Evolutionary conservation across 2,888 invertebrate species (phyloP).

Genomic region (Pyrrhopygopsis socrates): DNA sequence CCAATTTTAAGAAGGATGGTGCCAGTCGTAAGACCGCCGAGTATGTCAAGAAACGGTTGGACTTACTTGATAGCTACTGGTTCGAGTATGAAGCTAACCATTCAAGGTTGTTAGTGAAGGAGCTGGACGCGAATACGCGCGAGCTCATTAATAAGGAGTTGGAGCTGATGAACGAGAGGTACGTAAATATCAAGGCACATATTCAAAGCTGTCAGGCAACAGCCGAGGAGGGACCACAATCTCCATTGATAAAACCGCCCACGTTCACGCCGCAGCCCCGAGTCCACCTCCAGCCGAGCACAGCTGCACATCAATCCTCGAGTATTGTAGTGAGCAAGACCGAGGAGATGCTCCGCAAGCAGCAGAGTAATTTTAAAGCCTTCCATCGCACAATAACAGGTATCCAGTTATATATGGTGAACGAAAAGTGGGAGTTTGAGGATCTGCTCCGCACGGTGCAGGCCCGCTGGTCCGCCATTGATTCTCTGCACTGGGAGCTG

Average conservation of each 20-base stretch:
- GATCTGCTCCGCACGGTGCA: constrained; percentile 23
- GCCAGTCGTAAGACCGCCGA: constrained; percentile 6
- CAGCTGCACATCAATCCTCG: not conserved
- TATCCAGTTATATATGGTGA: not conserved
- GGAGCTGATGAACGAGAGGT: not conserved
- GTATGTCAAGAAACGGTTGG: not conserved
- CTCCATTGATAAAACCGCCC: not conserved
- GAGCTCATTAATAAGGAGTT: not conserved
- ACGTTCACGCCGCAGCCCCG: not conserved
- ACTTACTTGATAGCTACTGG: constrained; percentile 20
- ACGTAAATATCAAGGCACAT: not conserved
- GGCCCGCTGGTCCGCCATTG: constrained; percentile 68
- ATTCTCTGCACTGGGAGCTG: constrained; percentile 75
- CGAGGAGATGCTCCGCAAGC: constrained; percentile 11
- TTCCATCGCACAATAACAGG: not conserved
- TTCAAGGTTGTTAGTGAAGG: not conserved
- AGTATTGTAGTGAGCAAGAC: not conserved
- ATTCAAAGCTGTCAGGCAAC: not conserved
- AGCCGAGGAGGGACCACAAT: not conserved
- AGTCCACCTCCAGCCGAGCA: not conserved
- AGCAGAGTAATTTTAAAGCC: not conserved
- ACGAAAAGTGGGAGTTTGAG: constrained; percentile 2
- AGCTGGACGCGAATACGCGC: not conserved
- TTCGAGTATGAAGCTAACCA: not conserved
- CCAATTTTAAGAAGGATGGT: constrained; percentile 24